These are phyloP conservation scores for Camelus dromedarius DNA, from an alignment of 2,113 vertebrate species.

Conservation along the genomic window DNA sequence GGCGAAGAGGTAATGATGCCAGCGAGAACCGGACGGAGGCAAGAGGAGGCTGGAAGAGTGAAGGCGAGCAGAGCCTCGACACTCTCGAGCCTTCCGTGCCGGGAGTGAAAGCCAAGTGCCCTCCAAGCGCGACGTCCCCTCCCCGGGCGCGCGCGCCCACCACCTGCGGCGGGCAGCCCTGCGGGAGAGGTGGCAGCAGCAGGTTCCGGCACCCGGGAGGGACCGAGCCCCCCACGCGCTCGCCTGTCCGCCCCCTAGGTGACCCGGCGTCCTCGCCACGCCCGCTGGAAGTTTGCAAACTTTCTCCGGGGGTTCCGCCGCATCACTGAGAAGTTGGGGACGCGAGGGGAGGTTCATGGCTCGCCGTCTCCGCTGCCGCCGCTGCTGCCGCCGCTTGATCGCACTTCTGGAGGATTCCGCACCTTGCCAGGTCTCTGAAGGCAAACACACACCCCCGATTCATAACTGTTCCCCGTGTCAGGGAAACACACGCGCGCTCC, in stretches of 20 bases:
- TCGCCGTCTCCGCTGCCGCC: slow-evolving; percentile 62
- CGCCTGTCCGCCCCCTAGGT: slow-evolving; percentile 46
- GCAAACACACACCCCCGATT: slow-evolving; percentile 84
- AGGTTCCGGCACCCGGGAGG: not conserved
- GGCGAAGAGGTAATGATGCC: slow-evolving; percentile 29
- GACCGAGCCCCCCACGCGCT: slow-evolving; percentile 15
- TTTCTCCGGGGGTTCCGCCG: slow-evolving; percentile 78
- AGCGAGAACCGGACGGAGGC: not conserved
- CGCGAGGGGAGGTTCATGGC: slow-evolving; percentile 64
- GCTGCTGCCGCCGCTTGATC: slow-evolving; percentile 68
- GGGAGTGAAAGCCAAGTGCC: slow-evolving; percentile 51
- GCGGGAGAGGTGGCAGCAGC: not conserved
- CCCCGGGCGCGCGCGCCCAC: not conserved
- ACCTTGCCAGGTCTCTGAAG: slow-evolving; percentile 79
- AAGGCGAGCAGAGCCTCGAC: not conserved
- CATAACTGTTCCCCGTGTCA: slow-evolving; percentile 73
- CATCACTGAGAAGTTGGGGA: slow-evolving; percentile 75
- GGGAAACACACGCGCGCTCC: slow-evolving; percentile 79
- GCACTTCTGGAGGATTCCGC: slow-evolving; percentile 78
- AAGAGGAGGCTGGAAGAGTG: not conserved
- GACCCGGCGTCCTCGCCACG: slow-evolving; percentile 69
- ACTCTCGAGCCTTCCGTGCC: not conserved
- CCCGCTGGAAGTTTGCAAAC: slow-evolving; percentile 81
- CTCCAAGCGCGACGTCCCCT: not conserved
- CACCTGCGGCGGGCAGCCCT: not conserved